A percentile compares a stretch with the other conserved stretches of the same genome.
Conservation (phyloP, 1,140 invertebrate genomes). For the Phthorimaea operculella region DNA sequence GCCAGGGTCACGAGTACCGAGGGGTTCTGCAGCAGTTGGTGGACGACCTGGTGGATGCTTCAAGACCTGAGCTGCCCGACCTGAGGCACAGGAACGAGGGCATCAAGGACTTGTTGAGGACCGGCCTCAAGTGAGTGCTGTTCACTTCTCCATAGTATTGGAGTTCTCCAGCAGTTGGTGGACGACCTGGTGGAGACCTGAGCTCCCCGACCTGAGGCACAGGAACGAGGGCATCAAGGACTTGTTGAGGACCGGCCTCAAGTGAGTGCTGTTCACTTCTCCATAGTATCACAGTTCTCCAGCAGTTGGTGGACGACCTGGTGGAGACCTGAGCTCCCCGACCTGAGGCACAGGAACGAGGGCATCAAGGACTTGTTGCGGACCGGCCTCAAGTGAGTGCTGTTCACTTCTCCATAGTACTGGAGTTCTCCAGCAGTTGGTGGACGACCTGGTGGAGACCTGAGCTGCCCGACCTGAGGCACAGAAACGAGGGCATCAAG, state of each 20-base stretch:
- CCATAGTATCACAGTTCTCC: slow-evolving; percentile 52
- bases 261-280: no score
- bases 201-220: slow-evolving; percentile 65
- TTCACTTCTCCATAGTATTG: neutral
- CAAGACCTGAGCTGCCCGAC: slow-evolving; percentile 61
- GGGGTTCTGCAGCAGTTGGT: slow-evolving; percentile 68
- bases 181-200: slow-evolving; percentile 66
- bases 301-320: slow-evolving; percentile 67
- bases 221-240: slow-evolving; percentile 64
- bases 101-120: slow-evolving; percentile 55
- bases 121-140: slow-evolving; percentile 44
- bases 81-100: slow-evolving; percentile 65
- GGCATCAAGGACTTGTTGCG: slow-evolving; percentile 60
- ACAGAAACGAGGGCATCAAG: slow-evolving; percentile 63
- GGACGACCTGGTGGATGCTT: slow-evolving; percentile 59
- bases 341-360: slow-evolving; percentile 64
- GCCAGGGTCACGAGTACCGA: slow-evolving; percentile 51
- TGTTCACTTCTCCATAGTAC: neutral
- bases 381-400: slow-evolving; percentile 48
- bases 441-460: slow-evolving; percentile 66
- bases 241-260: slow-evolving; percentile 49
- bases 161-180: no score
- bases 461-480: slow-evolving; percentile 65
- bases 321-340: slow-evolving; percentile 62
- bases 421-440: no score